Base-by-base conservation (phyloP, 1,140 invertebrate species). In the Venturia canescens region DNA sequence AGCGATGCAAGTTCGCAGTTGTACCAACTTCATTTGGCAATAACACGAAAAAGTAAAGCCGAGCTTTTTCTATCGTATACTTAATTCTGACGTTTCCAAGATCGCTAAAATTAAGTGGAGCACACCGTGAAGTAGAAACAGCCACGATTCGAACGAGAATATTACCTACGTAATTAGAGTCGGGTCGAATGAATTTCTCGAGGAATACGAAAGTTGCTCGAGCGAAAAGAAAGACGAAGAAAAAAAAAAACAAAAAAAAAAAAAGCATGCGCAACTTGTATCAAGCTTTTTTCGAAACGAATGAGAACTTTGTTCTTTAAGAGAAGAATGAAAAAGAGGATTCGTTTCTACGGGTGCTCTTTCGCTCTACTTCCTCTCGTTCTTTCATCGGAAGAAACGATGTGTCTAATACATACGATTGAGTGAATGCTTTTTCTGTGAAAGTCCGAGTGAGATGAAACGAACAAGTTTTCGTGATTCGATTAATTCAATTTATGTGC, bases 81-180 rank as follows among this genome's bases (percentile, higher is more conserved):
- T 69, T 69, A 31, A 69, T 69, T 69, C 13, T 3, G 13, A 69
- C 27, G 29, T 69, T 29, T 31, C 9, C 29, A 15, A 21, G 66
- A n/a, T 69, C 15, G 26, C 16, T 31, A 69, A 69, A 69, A 31
- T 69, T 31, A 69, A 34, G 66, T n/a, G 5, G 29, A 69, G n/a
- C n/a, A 69, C 13, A 69, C 66, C 4, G 13, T 15, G 27, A n/a
- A 69, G 29, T 69, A 69, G 29, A 69, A 69, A 69, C 27, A 69
- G 60, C 29, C 31, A 69, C 29, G 66, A 29, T 69, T 26, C 27
- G 29, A 21, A 31, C 66, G 18, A 66, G 66, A 69, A 69, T 69
- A 69, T 69, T 69, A n/a, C 29, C 29, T 76, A 60, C 50, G 57
- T 60, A 60, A 76, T 60, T 76, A 76, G 57, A 57, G 21, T 27